A percentile compares a stretch with the other conserved stretches of the same genome.
phyloP scores from a whole-genome alignment of 1,140 invertebrate genomes.

The Bombus picipes region DNA sequence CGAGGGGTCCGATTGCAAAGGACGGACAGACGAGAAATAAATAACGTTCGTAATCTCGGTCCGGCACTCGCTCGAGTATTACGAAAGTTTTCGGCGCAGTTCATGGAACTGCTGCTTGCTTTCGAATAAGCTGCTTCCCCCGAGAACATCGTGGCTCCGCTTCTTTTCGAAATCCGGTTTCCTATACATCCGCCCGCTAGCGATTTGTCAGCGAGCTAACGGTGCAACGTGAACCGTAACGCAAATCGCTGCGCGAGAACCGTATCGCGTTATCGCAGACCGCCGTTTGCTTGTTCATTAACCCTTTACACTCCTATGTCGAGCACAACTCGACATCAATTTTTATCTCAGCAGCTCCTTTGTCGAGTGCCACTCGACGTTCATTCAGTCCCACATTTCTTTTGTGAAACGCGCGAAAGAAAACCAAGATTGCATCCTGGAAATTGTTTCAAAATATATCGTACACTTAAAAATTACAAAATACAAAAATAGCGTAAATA shows the following conservation, averaged over 20 bases:
- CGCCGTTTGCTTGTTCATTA: too few species aligned
- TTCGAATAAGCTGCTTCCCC: neutral
- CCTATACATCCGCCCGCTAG: neutral
- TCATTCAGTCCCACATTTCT: fast-evolving
- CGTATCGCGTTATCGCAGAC: too few species aligned
- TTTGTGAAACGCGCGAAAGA: too few species aligned
- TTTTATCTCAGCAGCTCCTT: too few species aligned
- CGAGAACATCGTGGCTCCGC: neutral
- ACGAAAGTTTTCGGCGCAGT: conserved; percentile 31
- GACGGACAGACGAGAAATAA: conserved; percentile 44
- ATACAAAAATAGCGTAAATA: too few species aligned
- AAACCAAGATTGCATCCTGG: too few species aligned
- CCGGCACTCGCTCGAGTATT: conserved; percentile 18
- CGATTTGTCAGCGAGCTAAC: neutral
- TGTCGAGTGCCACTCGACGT: too few species aligned
- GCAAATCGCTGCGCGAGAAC: too few species aligned
- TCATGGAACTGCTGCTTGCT: neutral
- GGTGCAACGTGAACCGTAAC: neutral
- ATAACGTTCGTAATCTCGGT: conserved; percentile 25
- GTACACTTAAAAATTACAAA: too few species aligned
- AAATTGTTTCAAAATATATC: too few species aligned
- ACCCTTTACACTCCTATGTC: too few species aligned
- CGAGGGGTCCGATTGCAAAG: conserved; percentile 2
- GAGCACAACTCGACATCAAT: too few species aligned
- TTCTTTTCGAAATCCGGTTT: neutral